Percentiles rank a stretch among this genome's conserved stretches.
These are phyloP conservation scores for Aphaenogaster rudis DNA, from an alignment of 1,140 invertebrate genomes.

Conservation along the genomic window DNA sequence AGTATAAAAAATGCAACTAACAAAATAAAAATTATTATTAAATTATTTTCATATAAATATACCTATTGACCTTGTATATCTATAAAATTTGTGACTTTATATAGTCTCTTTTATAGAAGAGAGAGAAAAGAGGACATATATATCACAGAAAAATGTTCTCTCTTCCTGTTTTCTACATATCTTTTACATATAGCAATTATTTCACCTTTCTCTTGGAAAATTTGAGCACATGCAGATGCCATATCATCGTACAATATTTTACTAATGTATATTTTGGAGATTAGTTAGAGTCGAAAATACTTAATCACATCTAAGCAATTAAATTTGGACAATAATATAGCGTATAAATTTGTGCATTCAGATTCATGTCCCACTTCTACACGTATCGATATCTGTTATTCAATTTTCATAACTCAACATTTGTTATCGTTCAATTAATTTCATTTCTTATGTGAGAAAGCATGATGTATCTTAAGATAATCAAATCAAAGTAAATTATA, in stretches of 20 bases:
- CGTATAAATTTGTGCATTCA: neutral
- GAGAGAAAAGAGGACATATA: no score
- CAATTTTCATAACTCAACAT: no score
- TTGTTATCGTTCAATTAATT: neutral
- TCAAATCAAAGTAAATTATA: no score
- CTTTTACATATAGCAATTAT: neutral
- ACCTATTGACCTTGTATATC: neutral
- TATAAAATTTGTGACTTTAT: neutral
- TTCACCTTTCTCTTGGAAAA: neutral
- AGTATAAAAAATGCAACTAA: neutral
- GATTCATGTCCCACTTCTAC: no score
- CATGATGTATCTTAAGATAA: no score
- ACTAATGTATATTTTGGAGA: neutral
- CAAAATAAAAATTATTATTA: neutral
- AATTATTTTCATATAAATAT: neutral
- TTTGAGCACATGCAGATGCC: neutral
- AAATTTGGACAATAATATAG: neutral
- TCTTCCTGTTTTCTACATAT: neutral
- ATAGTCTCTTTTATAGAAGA: neutral
- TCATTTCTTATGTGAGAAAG: no score
- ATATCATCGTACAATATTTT: neutral
- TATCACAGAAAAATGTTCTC: no score
- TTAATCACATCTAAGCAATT: neutral
- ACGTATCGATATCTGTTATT: no score
- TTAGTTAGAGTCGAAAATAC: neutral